These are phyloP conservation scores for Sphenopsis melanotis DNA, from an alignment of 2,797 vertebrate species.

Conservation along the genomic window DNA sequence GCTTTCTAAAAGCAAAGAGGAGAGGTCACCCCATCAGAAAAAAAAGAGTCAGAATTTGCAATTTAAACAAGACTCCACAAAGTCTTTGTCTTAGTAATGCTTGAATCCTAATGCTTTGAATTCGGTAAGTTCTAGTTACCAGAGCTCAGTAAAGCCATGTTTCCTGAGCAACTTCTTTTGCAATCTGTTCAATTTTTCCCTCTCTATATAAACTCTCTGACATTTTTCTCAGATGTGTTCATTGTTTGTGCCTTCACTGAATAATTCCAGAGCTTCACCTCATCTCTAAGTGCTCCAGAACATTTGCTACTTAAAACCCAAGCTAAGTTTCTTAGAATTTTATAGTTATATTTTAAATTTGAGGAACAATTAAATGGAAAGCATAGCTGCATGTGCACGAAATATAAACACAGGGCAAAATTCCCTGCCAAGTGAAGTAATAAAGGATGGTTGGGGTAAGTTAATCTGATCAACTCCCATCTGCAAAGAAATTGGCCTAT, in stretches of 20 bases:
- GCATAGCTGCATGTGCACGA: neutral
- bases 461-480: neutral
- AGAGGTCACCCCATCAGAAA: neutral
- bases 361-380: neutral
- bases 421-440: neutral
- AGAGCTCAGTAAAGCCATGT: neutral
- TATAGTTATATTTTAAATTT: neutral
- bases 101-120: neutral
- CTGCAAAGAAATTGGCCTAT: neutral
- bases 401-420: neutral
- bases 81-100: neutral
- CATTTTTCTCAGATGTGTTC: neutral
- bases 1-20: slow-evolving; percentile 2
- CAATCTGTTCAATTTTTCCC: neutral
- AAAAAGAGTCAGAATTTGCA: neutral
- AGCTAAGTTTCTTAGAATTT: neutral
- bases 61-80: neutral
- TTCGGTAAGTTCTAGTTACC: slow-evolving; percentile 13
- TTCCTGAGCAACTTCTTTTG: slow-evolving; percentile 4
- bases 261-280: neutral
- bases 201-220: neutral
- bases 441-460: neutral
- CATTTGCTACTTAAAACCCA: neutral
- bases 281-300: neutral
- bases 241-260: neutral